Base-by-base conservation (phyloP, 2,888 invertebrate genomes). In the Palloptera scutellata region DNA sequence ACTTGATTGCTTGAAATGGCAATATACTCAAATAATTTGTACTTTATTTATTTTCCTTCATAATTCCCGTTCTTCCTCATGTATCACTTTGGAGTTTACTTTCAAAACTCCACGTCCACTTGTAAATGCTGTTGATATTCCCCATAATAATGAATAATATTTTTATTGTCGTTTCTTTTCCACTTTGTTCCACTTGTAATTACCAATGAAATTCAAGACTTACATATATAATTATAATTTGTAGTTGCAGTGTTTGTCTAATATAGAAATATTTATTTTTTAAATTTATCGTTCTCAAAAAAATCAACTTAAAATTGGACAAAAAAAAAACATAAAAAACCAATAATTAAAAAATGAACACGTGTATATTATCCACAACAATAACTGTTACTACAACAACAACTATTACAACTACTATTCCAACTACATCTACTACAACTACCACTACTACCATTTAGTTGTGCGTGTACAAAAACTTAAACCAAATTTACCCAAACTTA, bases 381-480 rank as follows among this genome's bases (percentile, higher is more conserved):
- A 68, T 30, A 57, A 70, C 43, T 41, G 19, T 30, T 30, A 30
- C 30, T 30, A 30, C 30, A 30, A 30, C 30, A 30, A 30, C 30
- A 30, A 30, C 30, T 30, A 30, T 6, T 6, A 64, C 45, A 65
- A 65, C 54, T 58, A 59, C 63, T 45, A 66, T 63, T 68, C 48
- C 67, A 62, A n/a, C 41, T 17, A 48, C 67, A 43, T 58, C 42
- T 30, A 30, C 30, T 30, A 30, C 30, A 30, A 30, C 30, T 4
- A 30, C 30, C 2, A 30, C 30, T 30, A 30, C 30, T 51, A 61
- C 68, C 66, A 52, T 17, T 0, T 76, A 85, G 84, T 85, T 79
- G 81, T 85, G 71, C 84, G 84, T 77, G 82, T 85, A 76, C 80
- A 85, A 79, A 86, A 85, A 76, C 71, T 83, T 61, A 85, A 84